These are phyloP conservation scores for Calliphora vomitoria DNA, from an alignment of 2,888 invertebrate genomes.

Conservation along the genomic window DNA sequence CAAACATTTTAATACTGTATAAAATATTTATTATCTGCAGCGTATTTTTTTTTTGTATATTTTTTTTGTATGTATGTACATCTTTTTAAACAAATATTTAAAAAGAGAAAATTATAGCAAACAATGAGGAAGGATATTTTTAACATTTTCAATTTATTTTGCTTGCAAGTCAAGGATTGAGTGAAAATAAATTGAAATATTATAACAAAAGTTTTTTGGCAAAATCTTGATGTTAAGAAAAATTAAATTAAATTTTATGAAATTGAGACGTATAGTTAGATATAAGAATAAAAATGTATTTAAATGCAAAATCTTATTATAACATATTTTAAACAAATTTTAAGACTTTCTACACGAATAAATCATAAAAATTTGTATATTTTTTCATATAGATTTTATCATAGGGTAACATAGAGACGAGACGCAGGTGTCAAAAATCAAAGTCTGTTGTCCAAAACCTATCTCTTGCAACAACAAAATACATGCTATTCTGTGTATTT, in stretches of 20 bases:
- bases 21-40: constrained; percentile 72
- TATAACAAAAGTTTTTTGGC: background rate
- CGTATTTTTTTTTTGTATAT: constrained; percentile 43
- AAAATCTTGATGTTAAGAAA: background rate
- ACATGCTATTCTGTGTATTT: no score
- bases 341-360: no score
- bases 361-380: no score
- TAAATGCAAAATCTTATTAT: no score
- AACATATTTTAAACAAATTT: no score
- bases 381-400: no score
- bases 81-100: constrained; percentile 29
- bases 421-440: no score
- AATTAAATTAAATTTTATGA: background rate
- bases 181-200: constrained; percentile 32
- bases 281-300: no score
- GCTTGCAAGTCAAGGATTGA: constrained; percentile 38
- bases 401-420: no score
- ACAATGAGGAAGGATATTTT: constrained; percentile 40
- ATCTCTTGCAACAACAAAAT: no score
- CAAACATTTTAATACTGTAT: constrained; percentile 56
- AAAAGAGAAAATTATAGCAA: constrained; percentile 47
- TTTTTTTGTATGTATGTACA: background rate
- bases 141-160: constrained; percentile 59
- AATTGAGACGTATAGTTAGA: no score
- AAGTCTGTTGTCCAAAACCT: no score